Evolutionary conservation across 2,888 invertebrate genomes (phyloP).

Genomic region (Sepioteuthis lessoniana): DNA sequence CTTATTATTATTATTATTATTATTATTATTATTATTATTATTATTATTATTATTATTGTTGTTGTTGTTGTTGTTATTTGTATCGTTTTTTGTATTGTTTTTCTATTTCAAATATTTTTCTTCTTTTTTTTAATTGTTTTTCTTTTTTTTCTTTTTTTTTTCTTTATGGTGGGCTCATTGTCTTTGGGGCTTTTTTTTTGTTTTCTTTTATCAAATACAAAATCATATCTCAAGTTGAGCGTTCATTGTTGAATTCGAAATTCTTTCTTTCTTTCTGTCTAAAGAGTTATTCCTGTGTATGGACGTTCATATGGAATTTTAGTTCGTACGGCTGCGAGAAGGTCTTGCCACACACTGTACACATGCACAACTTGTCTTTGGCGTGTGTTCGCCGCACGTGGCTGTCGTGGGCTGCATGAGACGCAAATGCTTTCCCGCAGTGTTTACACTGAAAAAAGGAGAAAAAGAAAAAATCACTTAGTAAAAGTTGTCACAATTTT

Average conservation of each 20-base stretch:
- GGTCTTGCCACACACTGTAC: constrained; percentile 69
- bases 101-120: too few species aligned
- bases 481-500: background rate
- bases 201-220: background rate
- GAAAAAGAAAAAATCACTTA: background rate
- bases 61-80: too few species aligned
- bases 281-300: constrained; percentile 40
- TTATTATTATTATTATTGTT: too few species aligned
- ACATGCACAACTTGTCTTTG: constrained; percentile 68
- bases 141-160: background rate
- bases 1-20: too few species aligned
- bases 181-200: background rate
- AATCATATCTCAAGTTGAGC: background rate
- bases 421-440: constrained; percentile 78
- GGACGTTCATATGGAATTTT: constrained; percentile 69
- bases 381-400: constrained; percentile 77
- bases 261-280: background rate
- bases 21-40: too few species aligned
- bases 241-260: background rate
- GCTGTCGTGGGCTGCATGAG: constrained; percentile 78
- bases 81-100: too few species aligned
- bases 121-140: too few species aligned
- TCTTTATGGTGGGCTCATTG: background rate
- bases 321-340: constrained; percentile 71
- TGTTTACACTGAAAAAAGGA: constrained; percentile 75